Conservation (phyloP, 1,140 invertebrate species). For the Steinernema khuongi region DNA sequence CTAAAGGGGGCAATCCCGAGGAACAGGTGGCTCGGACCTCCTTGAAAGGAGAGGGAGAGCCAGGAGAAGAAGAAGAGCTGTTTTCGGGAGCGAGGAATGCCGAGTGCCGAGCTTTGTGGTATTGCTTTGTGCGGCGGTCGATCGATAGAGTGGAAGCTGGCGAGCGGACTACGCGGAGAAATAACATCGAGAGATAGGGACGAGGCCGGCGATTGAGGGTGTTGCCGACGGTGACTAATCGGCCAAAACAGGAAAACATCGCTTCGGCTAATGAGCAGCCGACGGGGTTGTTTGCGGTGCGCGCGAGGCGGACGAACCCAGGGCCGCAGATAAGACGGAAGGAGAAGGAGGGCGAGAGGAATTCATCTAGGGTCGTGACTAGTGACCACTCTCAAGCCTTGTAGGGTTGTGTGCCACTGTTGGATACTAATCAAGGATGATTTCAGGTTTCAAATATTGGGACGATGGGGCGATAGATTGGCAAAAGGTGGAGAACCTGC, state of each 20-base stretch:
- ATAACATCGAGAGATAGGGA: conserved; percentile 6
- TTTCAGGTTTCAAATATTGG: no score
- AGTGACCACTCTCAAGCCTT: no score
- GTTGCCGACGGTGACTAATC: conserved; percentile 2
- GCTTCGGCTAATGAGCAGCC: not conserved
- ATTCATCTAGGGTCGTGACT: no score
- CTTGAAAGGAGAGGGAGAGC: not conserved
- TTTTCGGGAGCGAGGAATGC: not conserved
- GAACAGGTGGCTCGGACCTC: not conserved
- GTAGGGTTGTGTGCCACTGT: no score
- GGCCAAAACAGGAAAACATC: not conserved
- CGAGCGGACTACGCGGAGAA: conserved; percentile 5
- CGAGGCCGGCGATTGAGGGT: not conserved
- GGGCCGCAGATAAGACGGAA: no score
- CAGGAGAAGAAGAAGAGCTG: not conserved
- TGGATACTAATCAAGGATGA: no score
- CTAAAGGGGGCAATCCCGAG: no score
- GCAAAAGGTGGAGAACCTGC: no score
- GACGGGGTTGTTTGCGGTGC: not conserved
- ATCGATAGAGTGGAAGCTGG: conserved; percentile 1
- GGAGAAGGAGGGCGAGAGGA: no score
- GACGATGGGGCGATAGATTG: no score
- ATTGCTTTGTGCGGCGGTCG: conserved; percentile 5
- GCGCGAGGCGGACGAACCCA: not conserved
- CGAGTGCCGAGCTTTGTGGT: conserved; percentile 4